These are phyloP conservation scores for Microcebus tavaratra DNA, from an alignment of 2,113 vertebrate species.

Conservation along the genomic window DNA sequence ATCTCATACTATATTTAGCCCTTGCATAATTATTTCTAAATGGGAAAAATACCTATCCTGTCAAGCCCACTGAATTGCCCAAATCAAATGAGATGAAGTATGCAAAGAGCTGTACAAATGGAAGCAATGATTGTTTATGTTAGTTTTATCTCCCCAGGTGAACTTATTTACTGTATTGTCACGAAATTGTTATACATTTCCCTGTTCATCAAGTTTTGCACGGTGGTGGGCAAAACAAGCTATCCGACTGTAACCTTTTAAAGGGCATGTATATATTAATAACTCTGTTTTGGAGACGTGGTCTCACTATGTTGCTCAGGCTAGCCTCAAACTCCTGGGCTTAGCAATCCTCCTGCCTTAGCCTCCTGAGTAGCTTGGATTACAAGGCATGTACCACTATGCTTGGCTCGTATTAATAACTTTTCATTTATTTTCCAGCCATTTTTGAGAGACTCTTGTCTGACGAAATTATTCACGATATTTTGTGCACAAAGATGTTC, in stretches of 20 bases:
- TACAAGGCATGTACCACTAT: too few species aligned
- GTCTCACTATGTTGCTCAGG: too few species aligned
- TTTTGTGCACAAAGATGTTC: not conserved
- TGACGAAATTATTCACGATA: not conserved
- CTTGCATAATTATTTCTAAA: slow-evolving; percentile 28
- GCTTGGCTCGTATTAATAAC: not conserved
- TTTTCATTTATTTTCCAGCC: not conserved
- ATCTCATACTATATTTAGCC: not conserved
- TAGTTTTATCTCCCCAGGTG: not conserved
- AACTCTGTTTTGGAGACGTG: not conserved
- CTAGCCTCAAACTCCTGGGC: too few species aligned
- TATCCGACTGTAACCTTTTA: not conserved
- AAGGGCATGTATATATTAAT: not conserved
- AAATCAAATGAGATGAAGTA: not conserved
- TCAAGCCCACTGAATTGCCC: not conserved
- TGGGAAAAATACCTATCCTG: not conserved
- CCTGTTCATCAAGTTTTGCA: not conserved
- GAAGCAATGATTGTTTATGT: too few species aligned
- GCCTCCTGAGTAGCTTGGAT: too few species aligned
- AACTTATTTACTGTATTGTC: not conserved
- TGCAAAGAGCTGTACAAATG: not conserved
- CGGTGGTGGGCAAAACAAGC: not conserved
- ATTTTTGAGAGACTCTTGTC: not conserved
- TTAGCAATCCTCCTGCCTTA: too few species aligned
- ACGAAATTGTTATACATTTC: not conserved